Evolutionary conservation across 2,797 vertebrate genomes (phyloP).

Genomic region (Molossus alvarezi): DNA sequence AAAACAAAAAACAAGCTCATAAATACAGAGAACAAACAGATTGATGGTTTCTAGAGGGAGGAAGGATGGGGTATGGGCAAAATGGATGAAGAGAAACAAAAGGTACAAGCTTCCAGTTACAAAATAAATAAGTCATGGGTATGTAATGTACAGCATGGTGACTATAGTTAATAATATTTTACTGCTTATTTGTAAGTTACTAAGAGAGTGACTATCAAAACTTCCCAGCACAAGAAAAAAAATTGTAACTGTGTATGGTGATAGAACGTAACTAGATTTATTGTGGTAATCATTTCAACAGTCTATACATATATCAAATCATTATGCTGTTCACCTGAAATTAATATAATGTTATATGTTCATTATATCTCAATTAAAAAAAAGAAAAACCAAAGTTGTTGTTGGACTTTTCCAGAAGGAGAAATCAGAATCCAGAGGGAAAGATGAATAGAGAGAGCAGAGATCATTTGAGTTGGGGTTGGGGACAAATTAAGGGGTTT

Average conservation of each 20-base stretch:
- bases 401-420: not conserved
- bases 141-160: not conserved
- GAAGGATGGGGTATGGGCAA: not conserved
- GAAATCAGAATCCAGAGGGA: not conserved
- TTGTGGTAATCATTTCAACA: not conserved
- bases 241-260: not conserved
- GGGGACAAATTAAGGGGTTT: not conserved
- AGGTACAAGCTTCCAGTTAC: not conserved
- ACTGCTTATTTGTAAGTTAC: not conserved
- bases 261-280: not conserved
- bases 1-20: not conserved
- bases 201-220: not conserved
- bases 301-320: not conserved
- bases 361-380: not conserved
- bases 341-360: not conserved
- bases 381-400: not conserved
- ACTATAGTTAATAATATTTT: not conserved
- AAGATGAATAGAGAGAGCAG: not conserved
- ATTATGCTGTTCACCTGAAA: not conserved
- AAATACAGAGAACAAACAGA: not conserved
- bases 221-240: not conserved
- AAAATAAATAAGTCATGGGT: not conserved
- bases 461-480: not conserved
- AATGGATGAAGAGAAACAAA: not conserved
- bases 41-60: not conserved